These are phyloP conservation scores for Trogon melanurus DNA, from an alignment of 2,113 vertebrate genomes.

Conservation along the genomic window DNA sequence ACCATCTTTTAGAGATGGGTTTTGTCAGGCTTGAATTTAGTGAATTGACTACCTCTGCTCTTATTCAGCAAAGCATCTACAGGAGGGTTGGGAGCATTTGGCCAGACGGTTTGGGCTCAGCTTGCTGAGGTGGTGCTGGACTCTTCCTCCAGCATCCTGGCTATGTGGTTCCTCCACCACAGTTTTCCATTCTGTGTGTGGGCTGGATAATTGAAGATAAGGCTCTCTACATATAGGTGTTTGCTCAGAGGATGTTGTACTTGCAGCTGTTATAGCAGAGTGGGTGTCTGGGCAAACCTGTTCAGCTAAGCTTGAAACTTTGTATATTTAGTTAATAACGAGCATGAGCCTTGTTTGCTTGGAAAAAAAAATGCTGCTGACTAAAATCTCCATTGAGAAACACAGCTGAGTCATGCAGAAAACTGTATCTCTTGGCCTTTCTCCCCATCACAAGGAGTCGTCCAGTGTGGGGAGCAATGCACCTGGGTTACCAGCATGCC, in stretches of 20 bases:
- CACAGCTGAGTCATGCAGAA: background rate
- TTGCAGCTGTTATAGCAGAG: background rate
- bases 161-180: accelerated
- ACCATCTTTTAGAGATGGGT: background rate
- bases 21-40: background rate
- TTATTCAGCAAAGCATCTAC: background rate
- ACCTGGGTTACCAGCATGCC: accelerated
- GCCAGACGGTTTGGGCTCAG: accelerated
- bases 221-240: background rate
- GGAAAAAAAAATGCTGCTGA: background rate
- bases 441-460: background rate
- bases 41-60: background rate
- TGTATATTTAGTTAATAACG: background rate
- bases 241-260: constrained; percentile 3
- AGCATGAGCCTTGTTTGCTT: background rate
- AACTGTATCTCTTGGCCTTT: background rate
- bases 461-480: accelerated
- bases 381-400: background rate
- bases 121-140: background rate
- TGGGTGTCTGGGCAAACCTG: background rate
- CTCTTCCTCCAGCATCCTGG: background rate
- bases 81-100: background rate
- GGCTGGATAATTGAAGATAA: background rate
- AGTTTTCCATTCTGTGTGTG: background rate
- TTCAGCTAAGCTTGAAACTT: background rate